Base-by-base conservation (phyloP, 2,113 vertebrate species). In the Apus apus region DNA sequence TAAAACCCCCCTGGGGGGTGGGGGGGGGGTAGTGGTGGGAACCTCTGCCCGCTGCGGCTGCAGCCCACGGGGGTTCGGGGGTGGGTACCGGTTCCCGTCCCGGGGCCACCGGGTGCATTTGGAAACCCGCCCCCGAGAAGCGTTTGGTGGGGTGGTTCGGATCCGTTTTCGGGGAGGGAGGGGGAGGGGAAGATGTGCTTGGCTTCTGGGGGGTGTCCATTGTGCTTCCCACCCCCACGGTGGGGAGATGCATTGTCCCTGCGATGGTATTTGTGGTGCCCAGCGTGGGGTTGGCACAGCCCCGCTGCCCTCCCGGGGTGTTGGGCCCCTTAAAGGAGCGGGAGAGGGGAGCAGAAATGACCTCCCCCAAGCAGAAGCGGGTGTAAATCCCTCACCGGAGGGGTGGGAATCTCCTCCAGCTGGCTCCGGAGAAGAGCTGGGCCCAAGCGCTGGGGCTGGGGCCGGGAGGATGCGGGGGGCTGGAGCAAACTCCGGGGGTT, bases 171-270 rank as follows among this genome's bases (percentile, higher is more conserved):
- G 46, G 19, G 17, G 17, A n/a, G n/a, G n/a, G n/a, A n/a, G n/a
- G 32, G 0, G 25, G 9, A 21, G 40, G 13, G 2, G 8, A 30
- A 20, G 15, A 25, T 8, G 27, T 0, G 36, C 6, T 46, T 6
- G 30, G 7, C 2, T 26, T 6, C n/a, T 7, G 9, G 17, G 8
- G 38, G 40, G 36, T 8, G n/a, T 22, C 30, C n/a, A 1, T 38
- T 9, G 45, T 9, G 25, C 8, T 32, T 34, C 54, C 64, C 54
- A 22, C 8, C 5, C 40, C 64, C 30, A 8, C 13, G 4, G 5
- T 1, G 17, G 1, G 26, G 19, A 26, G 53, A 12, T 7, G n/a
- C 1, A 16, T 0, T 8, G 16, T 68, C 60, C 54, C 74, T 13
- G 1, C 11, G 22, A 20, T 56, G 72, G 12, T 51, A n/a, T 66